Base-by-base conservation (phyloP, 2,113 vertebrate species). In the Podiceps cristatus region DNA sequence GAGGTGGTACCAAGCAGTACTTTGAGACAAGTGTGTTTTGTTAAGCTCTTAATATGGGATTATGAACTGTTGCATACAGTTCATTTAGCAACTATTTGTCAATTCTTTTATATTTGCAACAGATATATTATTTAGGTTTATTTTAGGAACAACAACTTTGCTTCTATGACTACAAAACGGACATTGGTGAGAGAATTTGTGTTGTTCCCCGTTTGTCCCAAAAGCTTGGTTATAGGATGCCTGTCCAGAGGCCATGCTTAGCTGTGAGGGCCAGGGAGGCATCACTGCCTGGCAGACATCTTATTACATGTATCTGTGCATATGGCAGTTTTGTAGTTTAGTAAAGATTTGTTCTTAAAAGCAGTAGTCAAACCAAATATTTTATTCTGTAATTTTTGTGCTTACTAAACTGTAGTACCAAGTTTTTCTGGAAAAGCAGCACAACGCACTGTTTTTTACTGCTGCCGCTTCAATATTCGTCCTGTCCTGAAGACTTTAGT, bases 401-500 rank as follows among this genome's bases (percentile, higher is more conserved):
- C 24, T 69, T 28, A 11, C 42, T n/a, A 10, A 71, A 37, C 27
- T 50, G 56, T 22, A 22, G 13, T 20, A 29, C 40, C 9, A 35
- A 64, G 2, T 12, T 20, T 45, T 49, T 18, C 19, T 53, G 15
- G 15, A 50, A 67, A 42, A 77, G 31, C 11, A 52, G 33, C 25
- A 13, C 9, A 49, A 28, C 5, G 8, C 4, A 1, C 24, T 3
- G 11, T 20, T 68, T 19, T 33, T 28, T 27, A 14, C 7, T 23
- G 64, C 29, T 77, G 47, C 35, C 18, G 2, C 4, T 10, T 33
- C 13, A 13, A 18, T 20, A 11, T 31, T 45, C 0, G 0, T 11
- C 15, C 28, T 49, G 8, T 58, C 42, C 9, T 18, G 86, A 52
- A 31, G n/a, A 18, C 23, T 44, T 49, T 19, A 27, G 33, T 37